Evolutionary conservation across 2,888 invertebrate genomes (phyloP).

Genomic region (Oasisia sp.): DNA sequence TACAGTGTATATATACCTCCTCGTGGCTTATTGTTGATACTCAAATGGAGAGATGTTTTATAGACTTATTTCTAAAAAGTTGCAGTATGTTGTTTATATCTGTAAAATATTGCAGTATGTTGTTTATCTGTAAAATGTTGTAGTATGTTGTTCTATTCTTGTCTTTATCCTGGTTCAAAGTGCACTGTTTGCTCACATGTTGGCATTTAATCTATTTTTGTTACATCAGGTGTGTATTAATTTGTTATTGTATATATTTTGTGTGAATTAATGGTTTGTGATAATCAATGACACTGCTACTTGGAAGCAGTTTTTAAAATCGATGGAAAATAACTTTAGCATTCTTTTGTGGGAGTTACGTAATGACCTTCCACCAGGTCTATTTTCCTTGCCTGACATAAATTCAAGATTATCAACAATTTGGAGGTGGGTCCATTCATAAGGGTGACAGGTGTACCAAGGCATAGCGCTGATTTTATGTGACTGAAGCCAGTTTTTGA

Average conservation of each 20-base stretch:
- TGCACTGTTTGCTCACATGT: not conserved
- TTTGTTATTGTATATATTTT: not conserved
- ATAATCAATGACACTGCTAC: not conserved
- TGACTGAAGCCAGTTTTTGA: no score
- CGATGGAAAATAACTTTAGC: not conserved
- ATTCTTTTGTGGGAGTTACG: not conserved
- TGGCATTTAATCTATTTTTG: constrained; percentile 6
- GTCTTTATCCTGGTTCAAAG: not conserved
- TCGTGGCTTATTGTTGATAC: not conserved
- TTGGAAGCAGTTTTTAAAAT: not conserved
- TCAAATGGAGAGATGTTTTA: not conserved
- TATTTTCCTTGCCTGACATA: not conserved
- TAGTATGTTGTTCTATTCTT: not conserved
- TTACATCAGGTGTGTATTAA: not conserved
- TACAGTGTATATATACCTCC: not conserved
- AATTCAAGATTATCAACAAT: not conserved
- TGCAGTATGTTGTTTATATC: not conserved
- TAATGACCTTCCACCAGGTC: not conserved
- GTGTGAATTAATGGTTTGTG: not conserved
- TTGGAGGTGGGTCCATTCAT: no score
- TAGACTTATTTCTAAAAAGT: not conserved
- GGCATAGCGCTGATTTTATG: no score
- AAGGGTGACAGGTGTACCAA: not conserved
- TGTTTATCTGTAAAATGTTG: not conserved
- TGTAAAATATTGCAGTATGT: not conserved